These are phyloP conservation scores for Nemurella pictetii DNA, from an alignment of 2,888 invertebrate genomes.

Conservation along the genomic window DNA sequence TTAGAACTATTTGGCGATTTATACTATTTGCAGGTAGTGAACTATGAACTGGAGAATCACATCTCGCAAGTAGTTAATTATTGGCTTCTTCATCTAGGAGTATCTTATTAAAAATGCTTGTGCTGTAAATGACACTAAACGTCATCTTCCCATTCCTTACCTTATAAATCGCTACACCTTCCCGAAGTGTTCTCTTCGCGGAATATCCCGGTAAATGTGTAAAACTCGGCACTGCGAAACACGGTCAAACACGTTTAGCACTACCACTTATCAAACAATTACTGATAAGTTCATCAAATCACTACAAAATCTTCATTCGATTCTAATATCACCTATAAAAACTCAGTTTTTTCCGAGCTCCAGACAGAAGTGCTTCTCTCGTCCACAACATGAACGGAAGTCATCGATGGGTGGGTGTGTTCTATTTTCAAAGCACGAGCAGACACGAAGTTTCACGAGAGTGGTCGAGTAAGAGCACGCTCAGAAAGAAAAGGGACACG, in stretches of 20 bases:
- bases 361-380: not conserved
- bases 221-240: conserved; percentile 8
- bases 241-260: not conserved
- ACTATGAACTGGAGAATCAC: no score
- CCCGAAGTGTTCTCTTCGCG: conserved; percentile 1
- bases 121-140: not conserved
- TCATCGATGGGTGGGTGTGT: not conserved
- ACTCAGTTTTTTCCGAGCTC: not conserved
- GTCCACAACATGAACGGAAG: not conserved
- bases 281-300: not conserved
- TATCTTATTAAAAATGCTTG: not conserved
- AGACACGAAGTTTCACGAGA: not conserved
- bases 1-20: not conserved
- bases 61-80: no score
- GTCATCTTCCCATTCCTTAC: conserved; percentile 9
- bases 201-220: not conserved
- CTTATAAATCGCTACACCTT: conserved; percentile 19
- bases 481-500: not conserved
- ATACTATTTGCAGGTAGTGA: no score
- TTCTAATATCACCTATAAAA: not conserved
- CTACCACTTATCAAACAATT: not conserved
- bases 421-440: not conserved
- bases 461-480: not conserved
- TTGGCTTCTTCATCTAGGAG: no score
- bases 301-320: not conserved